Base-by-base conservation (phyloP, 2,113 vertebrate genomes). In the Albula goreensis region DNA sequence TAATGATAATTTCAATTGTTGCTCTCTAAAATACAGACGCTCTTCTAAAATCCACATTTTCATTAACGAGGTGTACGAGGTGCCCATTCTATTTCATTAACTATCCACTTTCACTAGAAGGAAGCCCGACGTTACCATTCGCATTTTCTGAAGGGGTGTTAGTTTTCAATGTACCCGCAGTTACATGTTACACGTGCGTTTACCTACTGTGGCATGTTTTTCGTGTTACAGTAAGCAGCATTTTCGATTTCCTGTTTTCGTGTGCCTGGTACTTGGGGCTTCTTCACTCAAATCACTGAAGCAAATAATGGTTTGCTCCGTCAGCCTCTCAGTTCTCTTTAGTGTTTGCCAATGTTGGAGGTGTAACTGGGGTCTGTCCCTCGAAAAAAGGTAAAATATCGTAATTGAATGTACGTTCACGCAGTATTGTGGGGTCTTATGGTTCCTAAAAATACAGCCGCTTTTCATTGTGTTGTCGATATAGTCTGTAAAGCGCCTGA, bases 321-420 rank as follows among this genome's bases (percentile, higher is more conserved):
- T 19, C 87, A 87, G 91, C 90, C 92, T 90, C 95, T 96, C 96
- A 96, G 96, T 96, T 96, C 96, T 97, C 96, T 93, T 96, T 96
- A 96, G 97, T 96, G 97, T 97, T 97, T 96, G 97, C 97, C 96
- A 94, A 97, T 97, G 97, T 97, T 93, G 96, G 97, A 97, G 96
- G 95, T 94, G 96, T 95, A 94, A 95, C 96, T 96, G 92, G 93
- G 96, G 96, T 93, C 95, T 95, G 96, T 95, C 95, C 94, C 94
- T 89, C 95, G 96, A 96, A 74, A 92, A 91, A 96, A 97, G 96
- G 96, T 97, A 95, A 94, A 91, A 88, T 90, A 80, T 88, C 88
- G 88, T 86, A 52, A 83, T 89, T n/a, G 90, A 91, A 90, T 91
- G 41, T 87, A 85, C 77, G 85, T 86, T 87, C 87, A 56, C 85